A percentile compares a stretch with the other conserved stretches of the same genome.
These are phyloP conservation scores for Myotis pilosus DNA, from an alignment of 2,797 vertebrate genomes.

Conservation along the genomic window DNA sequence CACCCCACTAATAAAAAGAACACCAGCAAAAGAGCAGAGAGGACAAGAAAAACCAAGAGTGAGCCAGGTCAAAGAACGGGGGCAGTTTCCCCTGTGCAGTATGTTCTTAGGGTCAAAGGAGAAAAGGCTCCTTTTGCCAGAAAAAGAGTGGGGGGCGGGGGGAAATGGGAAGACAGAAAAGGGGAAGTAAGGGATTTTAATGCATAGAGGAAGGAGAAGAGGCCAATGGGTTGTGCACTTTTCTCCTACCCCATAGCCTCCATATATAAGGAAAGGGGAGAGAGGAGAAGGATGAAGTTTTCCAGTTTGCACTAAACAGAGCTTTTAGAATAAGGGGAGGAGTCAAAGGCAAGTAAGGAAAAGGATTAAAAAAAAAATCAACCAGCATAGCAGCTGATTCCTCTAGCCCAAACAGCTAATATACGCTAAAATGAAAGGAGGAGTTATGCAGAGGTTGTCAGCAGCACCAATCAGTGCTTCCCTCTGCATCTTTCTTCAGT, in stretches of 20 bases:
- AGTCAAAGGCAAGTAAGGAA: slow-evolving; percentile 42
- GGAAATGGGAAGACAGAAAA: background rate
- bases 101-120: slow-evolving; percentile 21
- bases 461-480: background rate
- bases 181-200: background rate
- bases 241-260: slow-evolving; percentile 76
- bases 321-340: slow-evolving; percentile 30
- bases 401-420: slow-evolving; percentile 50
- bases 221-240: slow-evolving; percentile 43
- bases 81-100: background rate
- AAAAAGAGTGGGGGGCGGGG: slow-evolving; percentile 39
- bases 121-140: slow-evolving; percentile 61
- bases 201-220: background rate
- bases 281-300: slow-evolving; percentile 55
- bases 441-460: background rate
- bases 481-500: background rate
- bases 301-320: slow-evolving; percentile 82
- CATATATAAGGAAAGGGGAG: slow-evolving; percentile 55
- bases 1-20: slow-evolving; percentile 75
- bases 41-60: slow-evolving; percentile 58
- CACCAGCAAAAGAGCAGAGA: slow-evolving; percentile 63
- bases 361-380: background rate
- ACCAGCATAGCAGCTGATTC: slow-evolving; percentile 56
- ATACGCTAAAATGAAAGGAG: background rate
- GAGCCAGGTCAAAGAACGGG: background rate